Evolutionary conservation across 2,888 invertebrate genomes (phyloP).

Genomic region (Phengaris arion): DNA sequence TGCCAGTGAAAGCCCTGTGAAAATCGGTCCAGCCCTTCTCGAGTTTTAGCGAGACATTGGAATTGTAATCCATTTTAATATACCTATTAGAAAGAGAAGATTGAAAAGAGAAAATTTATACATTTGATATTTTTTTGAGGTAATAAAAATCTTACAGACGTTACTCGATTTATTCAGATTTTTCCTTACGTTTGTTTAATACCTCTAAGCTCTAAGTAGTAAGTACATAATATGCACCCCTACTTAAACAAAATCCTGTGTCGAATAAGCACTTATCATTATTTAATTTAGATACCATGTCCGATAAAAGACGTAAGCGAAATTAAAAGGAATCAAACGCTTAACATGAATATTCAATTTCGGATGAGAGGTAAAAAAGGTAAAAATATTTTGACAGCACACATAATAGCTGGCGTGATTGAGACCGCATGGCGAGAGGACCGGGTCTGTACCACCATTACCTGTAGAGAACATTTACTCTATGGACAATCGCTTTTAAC

Average conservation of each 20-base stretch:
- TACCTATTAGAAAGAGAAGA: too few species aligned
- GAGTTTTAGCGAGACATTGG: too few species aligned
- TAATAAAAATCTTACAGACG: too few species aligned
- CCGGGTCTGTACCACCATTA: neutral
- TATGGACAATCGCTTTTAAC: neutral
- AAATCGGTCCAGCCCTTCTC: too few species aligned
- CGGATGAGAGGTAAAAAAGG: slow-evolving; percentile 46
- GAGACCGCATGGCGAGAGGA: slow-evolving; percentile 49
- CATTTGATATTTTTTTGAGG: too few species aligned
- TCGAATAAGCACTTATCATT: neutral
- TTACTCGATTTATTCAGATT: too few species aligned
- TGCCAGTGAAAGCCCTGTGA: too few species aligned
- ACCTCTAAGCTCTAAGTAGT: too few species aligned
- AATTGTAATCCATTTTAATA: too few species aligned
- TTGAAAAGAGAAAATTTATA: too few species aligned
- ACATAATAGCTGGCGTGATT: slow-evolving; percentile 57
- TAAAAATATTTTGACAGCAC: slow-evolving; percentile 71
- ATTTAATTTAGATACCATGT: slow-evolving; percentile 15
- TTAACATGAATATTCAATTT: slow-evolving; percentile 37
- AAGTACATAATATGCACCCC: neutral
- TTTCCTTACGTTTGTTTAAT: too few species aligned
- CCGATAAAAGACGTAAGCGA: slow-evolving; percentile 5
- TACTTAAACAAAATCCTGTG: neutral
- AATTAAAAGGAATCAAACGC: slow-evolving; percentile 23
- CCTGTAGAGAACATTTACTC: neutral